These are phyloP conservation scores for Mus spretus DNA, from an alignment of 2,797 vertebrate species.

Conservation along the genomic window DNA sequence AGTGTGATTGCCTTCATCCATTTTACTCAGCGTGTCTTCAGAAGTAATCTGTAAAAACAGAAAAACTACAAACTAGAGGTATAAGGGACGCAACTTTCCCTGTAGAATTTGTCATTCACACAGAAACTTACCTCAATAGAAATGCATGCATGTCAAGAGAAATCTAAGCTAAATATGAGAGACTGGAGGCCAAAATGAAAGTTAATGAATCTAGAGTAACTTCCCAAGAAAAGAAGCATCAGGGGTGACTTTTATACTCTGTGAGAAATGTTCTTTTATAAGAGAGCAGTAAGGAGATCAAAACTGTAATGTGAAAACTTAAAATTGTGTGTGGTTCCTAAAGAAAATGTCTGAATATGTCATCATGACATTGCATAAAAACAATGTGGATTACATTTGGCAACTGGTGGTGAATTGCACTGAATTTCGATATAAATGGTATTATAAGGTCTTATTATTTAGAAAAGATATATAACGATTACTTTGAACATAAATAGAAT, in stretches of 20 bases:
- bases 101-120: not conserved
- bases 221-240: not conserved
- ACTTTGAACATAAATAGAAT: not conserved
- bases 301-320: not conserved
- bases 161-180: not conserved
- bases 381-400: not conserved
- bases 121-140: not conserved
- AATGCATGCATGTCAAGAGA: not conserved
- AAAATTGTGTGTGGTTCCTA: not conserved
- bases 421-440: not conserved
- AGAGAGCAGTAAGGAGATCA: not conserved
- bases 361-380: not conserved
- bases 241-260: not conserved
- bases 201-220: not conserved
- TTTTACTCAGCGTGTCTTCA: not conserved
- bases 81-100: not conserved
- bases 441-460: not conserved
- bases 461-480: not conserved
- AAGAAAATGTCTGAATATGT: not conserved
- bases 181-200: not conserved
- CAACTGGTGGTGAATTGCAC: not conserved
- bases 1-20: conserved; percentile 74
- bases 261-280: not conserved
- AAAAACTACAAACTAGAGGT: not conserved
- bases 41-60: not conserved